A percentile compares a stretch with the other conserved stretches of the same genome.
These are phyloP conservation scores for Desmophyllum pertusum DNA, from an alignment of 92 coral and sea anemone species.

Conservation along the genomic window DNA sequence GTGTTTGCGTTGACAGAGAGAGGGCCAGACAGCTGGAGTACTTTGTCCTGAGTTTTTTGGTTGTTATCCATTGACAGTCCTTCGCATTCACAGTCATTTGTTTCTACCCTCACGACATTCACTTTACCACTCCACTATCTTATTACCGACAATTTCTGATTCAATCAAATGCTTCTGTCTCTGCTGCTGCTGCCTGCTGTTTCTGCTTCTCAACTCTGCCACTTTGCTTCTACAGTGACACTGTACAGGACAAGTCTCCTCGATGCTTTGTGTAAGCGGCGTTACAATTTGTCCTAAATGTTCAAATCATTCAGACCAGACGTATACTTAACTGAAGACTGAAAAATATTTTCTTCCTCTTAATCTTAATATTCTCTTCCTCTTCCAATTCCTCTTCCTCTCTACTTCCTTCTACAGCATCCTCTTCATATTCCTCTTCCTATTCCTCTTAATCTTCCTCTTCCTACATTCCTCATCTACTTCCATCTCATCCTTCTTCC, in stretches of 20 bases:
- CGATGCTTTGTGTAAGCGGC: not conserved
- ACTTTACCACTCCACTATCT: not conserved
- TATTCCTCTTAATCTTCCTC: no score
- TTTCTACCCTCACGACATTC: conserved; percentile 3
- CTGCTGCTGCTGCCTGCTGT: not conserved
- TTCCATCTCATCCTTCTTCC: no score
- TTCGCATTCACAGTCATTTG: conserved; percentile 2
- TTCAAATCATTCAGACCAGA: not conserved
- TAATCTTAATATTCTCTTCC: no score
- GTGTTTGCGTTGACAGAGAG: no score
- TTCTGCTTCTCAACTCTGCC: not conserved
- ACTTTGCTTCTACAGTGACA: conserved; percentile 10
- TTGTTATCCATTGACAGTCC: conserved; percentile 4
- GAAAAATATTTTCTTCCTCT: no score
- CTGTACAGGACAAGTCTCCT: not conserved
- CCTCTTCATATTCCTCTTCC: no score
- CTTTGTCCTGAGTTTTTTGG: no score
- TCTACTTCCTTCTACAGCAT: no score
- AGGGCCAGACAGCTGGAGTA: no score
- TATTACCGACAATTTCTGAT: not conserved
- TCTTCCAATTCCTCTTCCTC: no score
- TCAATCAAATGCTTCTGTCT: not conserved
- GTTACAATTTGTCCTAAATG: not conserved
- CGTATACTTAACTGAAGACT: no score
- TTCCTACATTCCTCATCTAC: no score